A percentile compares a stretch with the other conserved stretches of the same genome.
These are phyloP conservation scores for Antheraea pernyi DNA, from an alignment of 1,140 invertebrate species.

Conservation along the genomic window DNA sequence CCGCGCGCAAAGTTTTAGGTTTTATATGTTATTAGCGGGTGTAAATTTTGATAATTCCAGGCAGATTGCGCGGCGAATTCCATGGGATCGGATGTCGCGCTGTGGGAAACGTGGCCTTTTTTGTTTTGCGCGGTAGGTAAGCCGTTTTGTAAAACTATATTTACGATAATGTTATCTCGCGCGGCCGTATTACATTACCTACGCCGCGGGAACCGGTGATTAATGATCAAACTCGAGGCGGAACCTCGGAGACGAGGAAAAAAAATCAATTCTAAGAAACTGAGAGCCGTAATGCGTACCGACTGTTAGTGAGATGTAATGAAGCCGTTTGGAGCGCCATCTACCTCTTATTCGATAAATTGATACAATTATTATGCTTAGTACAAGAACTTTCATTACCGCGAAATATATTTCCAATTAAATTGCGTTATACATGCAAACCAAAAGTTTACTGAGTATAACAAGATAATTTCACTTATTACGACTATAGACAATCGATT, in stretches of 20 bases:
- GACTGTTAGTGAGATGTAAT: constrained; percentile 43
- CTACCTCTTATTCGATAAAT: background rate
- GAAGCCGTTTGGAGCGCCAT: constrained; percentile 46
- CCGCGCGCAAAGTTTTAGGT: constrained; percentile 7
- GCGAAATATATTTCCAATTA: no score
- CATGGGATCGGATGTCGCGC: constrained; percentile 46
- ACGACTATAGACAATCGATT: background rate
- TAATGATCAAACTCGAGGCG: constrained; percentile 49
- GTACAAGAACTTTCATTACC: no score
- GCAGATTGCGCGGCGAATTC: constrained; percentile 53
- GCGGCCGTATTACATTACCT: constrained; percentile 63
- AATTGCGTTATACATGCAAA: no score
- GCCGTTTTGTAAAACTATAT: constrained; percentile 62
- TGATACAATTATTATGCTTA: background rate
- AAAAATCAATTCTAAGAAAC: constrained; percentile 47
- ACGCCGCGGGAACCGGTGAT: constrained; percentile 41
- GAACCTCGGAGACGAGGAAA: constrained; percentile 28
- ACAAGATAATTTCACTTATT: no score
- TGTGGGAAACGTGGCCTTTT: constrained; percentile 42
- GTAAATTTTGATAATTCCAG: constrained; percentile 68
- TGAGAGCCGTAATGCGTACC: constrained; percentile 19
- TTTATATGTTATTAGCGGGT: constrained; percentile 36
- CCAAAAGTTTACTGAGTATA: no score
- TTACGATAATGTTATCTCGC: constrained; percentile 66
- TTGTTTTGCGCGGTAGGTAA: constrained; percentile 41